phyloP scores from a whole-genome alignment of 2,797 vertebrate genomes.

The Tadarida brasiliensis region DNA sequence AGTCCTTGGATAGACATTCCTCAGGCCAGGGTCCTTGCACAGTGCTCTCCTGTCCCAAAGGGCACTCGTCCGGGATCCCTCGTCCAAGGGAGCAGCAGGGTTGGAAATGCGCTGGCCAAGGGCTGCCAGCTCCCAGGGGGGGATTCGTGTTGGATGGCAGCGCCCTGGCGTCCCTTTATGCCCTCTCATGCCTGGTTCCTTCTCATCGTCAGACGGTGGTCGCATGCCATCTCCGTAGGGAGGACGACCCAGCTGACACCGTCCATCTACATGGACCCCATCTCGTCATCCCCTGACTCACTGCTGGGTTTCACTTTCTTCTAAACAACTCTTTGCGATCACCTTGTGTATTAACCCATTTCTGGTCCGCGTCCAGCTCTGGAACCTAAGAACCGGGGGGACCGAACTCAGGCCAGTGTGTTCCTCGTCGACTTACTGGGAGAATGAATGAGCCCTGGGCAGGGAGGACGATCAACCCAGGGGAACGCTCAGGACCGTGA shows the following conservation, averaged over 20 bases:
- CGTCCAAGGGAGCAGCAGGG: background rate
- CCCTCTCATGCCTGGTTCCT: no score
- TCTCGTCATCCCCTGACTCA: background rate
- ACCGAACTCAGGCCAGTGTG: fast-evolving
- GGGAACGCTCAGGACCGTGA: no score
- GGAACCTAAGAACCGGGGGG: background rate
- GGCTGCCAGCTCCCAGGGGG: background rate
- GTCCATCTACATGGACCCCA: no score
- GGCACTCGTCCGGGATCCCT: background rate
- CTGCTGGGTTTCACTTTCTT: background rate
- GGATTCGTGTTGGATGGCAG: background rate
- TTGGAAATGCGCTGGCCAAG: background rate
- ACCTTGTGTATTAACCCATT: background rate
- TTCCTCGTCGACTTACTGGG: no score
- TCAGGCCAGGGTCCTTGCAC: no score
- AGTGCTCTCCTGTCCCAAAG: background rate
- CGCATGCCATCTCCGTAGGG: no score
- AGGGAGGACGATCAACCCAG: background rate
- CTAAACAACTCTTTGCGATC: background rate
- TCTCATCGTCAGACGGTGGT: background rate
- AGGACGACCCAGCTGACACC: no score
- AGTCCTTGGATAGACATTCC: no score
- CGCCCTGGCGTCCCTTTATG: background rate
- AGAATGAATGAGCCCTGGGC: fast-evolving
- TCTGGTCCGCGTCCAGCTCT: fast-evolving